Base-by-base conservation (phyloP, 2,888 invertebrate genomes). In the Agonum fuliginosum region DNA sequence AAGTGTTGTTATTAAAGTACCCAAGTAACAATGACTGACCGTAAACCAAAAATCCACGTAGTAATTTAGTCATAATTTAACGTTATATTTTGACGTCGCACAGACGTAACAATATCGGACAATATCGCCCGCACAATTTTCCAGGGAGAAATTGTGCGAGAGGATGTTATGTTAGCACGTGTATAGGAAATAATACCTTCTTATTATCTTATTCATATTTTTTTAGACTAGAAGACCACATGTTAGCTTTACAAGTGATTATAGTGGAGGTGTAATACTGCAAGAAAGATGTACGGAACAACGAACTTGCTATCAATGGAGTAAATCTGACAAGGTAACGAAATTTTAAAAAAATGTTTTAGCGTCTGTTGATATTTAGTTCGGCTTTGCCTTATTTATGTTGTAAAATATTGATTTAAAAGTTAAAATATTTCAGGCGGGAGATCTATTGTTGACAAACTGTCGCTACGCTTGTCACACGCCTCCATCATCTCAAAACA, bases 181-280 rank as follows among this genome's bases (percentile, higher is more conserved):
- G n/a, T n/a, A n/a, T n/a, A n/a, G n/a, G n/a, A n/a, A n/a, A n/a
- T n/a, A n/a, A n/a, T n/a, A n/a, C n/a, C n/a, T n/a, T n/a, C n/a
- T 51, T 48, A 70, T 62, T 51, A 41, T 72, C 14, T 46, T 46
- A 6, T 20, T 20, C 19, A 54, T 19, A 77, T 79, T 80, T 78
- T 69, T 83, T 17, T 84, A 91, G 89, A 89, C 90, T 69, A 87
- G 90, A 34, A 88, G 89, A 78, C 93, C 93, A 1, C 87, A 89
- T 43, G 91, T 94, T 1, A 89, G 91, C 82, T 94, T 95, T 83
- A 91, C 91, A 83, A 95, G 95, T 85, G 91, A 93, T 83, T 88
- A 88, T 27, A 87, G 89, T 75, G 94, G 94, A 30, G 94, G 93
- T 0, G 89, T 90, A 62, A 90, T 95, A 58, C 90, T 92, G 84